Conservation (phyloP, 2,113 vertebrate species). For the Labeo rohita region DNA sequence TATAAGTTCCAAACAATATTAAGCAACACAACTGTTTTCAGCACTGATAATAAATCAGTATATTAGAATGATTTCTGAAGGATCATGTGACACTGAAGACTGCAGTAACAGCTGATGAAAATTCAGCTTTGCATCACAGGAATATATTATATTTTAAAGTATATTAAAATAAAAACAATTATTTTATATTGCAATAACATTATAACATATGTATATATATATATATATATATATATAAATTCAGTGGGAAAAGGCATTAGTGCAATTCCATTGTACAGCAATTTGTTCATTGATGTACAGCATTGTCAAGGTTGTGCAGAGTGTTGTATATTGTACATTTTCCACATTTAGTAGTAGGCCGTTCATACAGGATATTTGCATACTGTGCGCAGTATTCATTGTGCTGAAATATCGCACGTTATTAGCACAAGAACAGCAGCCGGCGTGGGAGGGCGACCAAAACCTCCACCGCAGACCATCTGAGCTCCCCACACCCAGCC, state of each 20-base stretch:
- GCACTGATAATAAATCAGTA: no score
- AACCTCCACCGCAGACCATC: background rate
- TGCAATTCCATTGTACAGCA: background rate
- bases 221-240: no score
- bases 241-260: background rate
- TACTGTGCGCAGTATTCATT: background rate
- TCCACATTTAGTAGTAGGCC: background rate
- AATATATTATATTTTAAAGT: no score
- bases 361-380: background rate
- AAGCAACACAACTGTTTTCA: no score
- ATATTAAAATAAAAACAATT: no score
- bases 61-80: no score
- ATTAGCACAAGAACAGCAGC: constrained; percentile 12
- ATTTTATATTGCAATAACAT: no score
- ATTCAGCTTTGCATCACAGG: no score
- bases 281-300: background rate
- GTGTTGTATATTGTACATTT: background rate
- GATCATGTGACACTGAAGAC: no score
- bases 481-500: background rate
- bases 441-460: background rate
- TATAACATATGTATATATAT: no score
- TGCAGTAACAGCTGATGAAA: no score
- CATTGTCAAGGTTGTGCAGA: background rate
- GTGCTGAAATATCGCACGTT: background rate
- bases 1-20: no score